phyloP scores from a whole-genome alignment of 1,140 invertebrate species.

The Bombus soroeensis region DNA sequence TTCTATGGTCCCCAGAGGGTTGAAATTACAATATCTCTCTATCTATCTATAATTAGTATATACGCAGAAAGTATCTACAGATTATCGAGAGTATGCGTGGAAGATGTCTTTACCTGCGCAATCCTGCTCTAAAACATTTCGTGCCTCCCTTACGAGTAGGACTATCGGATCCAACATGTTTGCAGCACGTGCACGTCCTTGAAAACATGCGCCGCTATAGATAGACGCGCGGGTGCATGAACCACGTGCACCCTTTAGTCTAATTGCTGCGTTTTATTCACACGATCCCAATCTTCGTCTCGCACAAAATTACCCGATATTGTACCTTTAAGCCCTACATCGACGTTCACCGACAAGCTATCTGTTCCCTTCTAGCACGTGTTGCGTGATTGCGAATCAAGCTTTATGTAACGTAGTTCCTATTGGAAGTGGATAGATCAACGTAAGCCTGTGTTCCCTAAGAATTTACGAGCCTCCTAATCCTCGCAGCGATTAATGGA shows the following conservation, averaged over 20 bases:
- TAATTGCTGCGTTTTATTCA: neutral
- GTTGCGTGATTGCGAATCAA: neutral
- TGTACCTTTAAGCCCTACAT: neutral
- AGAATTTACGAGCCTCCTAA: neutral
- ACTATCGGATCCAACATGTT: neutral
- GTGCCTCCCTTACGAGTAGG: neutral
- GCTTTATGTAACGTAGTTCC: neutral
- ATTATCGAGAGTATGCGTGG: neutral
- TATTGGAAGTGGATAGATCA: neutral
- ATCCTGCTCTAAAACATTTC: neutral
- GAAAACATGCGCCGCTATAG: neutral
- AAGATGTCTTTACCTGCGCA: neutral
- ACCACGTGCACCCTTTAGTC: neutral
- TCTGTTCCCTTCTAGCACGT: neutral
- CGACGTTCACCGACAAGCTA: too few relatives aligned
- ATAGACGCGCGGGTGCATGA: constrained; percentile 7
- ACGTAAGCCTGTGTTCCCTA: neutral
- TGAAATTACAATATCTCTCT: too few relatives aligned
- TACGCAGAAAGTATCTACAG: too few relatives aligned
- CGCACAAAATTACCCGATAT: neutral
- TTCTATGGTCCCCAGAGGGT: too few relatives aligned
- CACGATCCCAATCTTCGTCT: neutral
- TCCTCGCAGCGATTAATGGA: neutral
- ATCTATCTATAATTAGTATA: neutral
- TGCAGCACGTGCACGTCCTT: constrained; percentile 29